These are phyloP conservation scores for Pseudopodoces humilis DNA, from an alignment of 2,113 vertebrate species.

Conservation along the genomic window DNA sequence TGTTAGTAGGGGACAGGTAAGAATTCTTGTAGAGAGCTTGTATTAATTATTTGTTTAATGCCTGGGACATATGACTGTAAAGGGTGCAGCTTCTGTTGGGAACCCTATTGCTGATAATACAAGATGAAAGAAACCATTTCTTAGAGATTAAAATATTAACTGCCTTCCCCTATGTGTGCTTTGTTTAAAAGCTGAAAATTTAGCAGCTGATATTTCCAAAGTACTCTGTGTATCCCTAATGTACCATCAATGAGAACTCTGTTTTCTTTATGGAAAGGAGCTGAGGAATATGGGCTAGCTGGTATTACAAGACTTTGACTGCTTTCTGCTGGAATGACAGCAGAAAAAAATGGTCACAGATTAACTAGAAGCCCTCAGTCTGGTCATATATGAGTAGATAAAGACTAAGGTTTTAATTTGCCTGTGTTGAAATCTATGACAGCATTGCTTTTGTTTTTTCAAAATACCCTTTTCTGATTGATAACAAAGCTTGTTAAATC, in stretches of 20 bases:
- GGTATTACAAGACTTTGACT: background rate
- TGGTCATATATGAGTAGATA: background rate
- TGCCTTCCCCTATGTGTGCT: background rate
- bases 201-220: background rate
- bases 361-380: background rate
- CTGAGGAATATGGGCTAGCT: background rate
- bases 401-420: background rate
- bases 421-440: background rate
- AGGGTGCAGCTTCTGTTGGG: background rate
- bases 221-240: background rate
- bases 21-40: background rate
- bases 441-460: background rate
- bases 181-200: background rate
- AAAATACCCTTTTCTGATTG: background rate
- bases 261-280: background rate
- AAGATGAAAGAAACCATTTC: background rate
- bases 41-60: background rate
- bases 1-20: slow-evolving; percentile 61
- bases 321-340: background rate
- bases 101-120: background rate
- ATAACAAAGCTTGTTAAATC: background rate
- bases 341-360: background rate
- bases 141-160: background rate
- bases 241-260: background rate
- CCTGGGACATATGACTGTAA: background rate